Evolutionary conservation across 2,113 vertebrate species (phyloP), one percentile per base, ranked within the genome.

Genomic region (Sarotherodon lohbergeri): DNA sequence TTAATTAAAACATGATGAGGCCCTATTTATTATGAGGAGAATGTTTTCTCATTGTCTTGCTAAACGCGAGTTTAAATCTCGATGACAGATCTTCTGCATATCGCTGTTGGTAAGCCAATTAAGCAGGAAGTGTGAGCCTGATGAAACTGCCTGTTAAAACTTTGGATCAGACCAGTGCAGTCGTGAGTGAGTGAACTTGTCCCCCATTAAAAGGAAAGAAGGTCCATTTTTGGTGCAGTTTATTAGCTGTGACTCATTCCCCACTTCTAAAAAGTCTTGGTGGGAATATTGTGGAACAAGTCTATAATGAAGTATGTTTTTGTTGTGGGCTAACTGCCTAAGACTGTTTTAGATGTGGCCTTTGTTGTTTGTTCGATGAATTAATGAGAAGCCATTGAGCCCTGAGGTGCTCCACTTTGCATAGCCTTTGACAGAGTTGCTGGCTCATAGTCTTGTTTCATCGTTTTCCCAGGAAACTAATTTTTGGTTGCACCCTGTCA

Each of bases 1-100:
- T 93, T 94, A 95, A 96, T 95, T 94, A 96, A 95, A 95, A 95
- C 92, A 92, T 59, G 92, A 90, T 86, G 29, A 91, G 86, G 86
- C 84, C 55, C 88, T 85, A 59, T 94, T 94, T 93, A 93, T 93
- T 92, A 93, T 78, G 84, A 87, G 87, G 46, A 84, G 83, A 87
- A 81, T 85, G 83, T 91, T 84, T 94, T 93, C 61, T 89, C 89
- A 86, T 94, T 68, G 32, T 81, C 90, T 89, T 76, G 78, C 91
- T 89, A 92, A 95, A 94, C 94, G 92, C 52, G 52, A 90, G 83
- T 89, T 84, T 68, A 86, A 91, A 89, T 92, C 87, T 88, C 19
- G 4, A 82, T 91, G 92, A 92, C 83, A 90, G 73, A 88, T 94
- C 90, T 87, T 43, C 73, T 59, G 61, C 10, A 7, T 86, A 81